These are phyloP conservation scores for Strix uralensis DNA, from an alignment of 2,113 vertebrate genomes.

Conservation along the genomic window DNA sequence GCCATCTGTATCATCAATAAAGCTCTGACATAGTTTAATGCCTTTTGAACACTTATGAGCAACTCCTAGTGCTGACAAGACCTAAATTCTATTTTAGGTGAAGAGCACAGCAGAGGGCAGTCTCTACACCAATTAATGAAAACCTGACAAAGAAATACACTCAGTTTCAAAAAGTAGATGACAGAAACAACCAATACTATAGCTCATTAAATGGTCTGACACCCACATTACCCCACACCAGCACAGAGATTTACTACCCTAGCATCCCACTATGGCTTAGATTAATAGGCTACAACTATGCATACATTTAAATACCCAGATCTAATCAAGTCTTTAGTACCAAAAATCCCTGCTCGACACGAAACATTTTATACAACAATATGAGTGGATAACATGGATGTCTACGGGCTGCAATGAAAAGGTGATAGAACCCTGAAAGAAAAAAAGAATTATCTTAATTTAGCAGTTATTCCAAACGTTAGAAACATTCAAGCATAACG, in stretches of 20 bases:
- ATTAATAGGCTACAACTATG: background rate
- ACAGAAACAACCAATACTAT: background rate
- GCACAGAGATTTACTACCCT: background rate
- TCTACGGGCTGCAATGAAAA: background rate
- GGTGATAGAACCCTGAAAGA: background rate
- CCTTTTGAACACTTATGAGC: background rate
- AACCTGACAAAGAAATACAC: background rate
- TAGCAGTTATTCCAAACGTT: background rate
- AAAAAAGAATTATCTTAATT: background rate
- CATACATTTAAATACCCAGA: background rate
- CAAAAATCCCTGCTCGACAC: background rate
- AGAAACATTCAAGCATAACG: constrained; percentile 20
- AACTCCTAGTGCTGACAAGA: background rate
- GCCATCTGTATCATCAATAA: background rate
- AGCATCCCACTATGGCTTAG: background rate
- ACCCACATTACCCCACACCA: background rate
- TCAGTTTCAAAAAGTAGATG: background rate
- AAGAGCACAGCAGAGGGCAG: constrained; percentile 22
- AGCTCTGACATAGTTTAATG: background rate
- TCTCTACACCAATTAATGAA: background rate
- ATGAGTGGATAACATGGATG: background rate
- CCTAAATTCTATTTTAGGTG: background rate
- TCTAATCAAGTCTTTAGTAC: background rate
- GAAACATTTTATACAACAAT: background rate
- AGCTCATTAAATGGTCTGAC: background rate